phyloP scores from a whole-genome alignment of 1,140 invertebrate species.

The Platyscapa corneri region DNA sequence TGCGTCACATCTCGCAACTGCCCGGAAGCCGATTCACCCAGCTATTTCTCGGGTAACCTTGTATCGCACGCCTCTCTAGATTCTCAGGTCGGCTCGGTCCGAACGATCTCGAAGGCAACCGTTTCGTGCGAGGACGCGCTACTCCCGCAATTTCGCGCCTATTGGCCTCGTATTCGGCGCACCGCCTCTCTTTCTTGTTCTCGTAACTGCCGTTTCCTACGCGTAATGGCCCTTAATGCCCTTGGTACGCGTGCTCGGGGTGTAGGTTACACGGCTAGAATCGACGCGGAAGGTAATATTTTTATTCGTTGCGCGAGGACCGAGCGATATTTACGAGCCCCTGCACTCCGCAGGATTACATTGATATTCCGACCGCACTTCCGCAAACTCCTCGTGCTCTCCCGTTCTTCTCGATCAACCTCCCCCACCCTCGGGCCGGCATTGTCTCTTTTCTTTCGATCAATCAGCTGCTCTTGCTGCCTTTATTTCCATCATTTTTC shows the following conservation, averaged over 20 bases:
- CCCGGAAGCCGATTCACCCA: neutral
- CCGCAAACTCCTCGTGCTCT: slow-evolving; percentile 30
- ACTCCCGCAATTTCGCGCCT: neutral
- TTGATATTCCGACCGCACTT: slow-evolving; percentile 50
- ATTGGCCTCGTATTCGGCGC: neutral
- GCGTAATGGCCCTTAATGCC: slow-evolving; percentile 30
- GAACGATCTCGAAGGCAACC: neutral
- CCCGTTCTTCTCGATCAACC: slow-evolving; percentile 10
- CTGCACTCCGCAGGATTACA: neutral
- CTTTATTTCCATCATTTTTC: neutral
- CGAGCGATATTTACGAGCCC: slow-evolving; percentile 30
- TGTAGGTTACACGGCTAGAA: neutral
- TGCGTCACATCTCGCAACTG: neutral
- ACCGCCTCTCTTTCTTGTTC: neutral
- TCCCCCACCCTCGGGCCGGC: neutral
- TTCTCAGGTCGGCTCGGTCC: neutral
- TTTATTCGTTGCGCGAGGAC: slow-evolving; percentile 42
- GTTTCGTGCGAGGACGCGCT: neutral
- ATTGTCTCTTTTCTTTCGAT: neutral
- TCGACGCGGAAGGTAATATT: slow-evolving; percentile 5
- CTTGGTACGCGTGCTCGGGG: neutral
- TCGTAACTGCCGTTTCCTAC: slow-evolving; percentile 8
- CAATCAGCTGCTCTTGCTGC: neutral
- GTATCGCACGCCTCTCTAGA: neutral
- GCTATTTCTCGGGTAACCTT: neutral